These are phyloP conservation scores for Melieria omissa DNA, from an alignment of 2,888 invertebrate species.

Conservation along the genomic window DNA sequence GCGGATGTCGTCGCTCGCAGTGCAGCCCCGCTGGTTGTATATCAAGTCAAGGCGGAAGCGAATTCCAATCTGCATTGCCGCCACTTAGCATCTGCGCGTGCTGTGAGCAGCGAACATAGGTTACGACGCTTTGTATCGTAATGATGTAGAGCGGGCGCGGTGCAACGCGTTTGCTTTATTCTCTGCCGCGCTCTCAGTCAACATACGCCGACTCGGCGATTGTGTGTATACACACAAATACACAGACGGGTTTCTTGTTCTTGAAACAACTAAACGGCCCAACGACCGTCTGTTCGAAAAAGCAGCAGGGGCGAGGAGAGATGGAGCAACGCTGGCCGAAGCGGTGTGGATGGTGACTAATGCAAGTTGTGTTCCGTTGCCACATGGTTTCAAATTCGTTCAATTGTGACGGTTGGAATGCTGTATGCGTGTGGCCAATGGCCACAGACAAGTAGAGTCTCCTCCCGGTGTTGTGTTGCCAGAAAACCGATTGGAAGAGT, in stretches of 20 bases:
- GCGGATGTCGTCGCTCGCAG: too few relatives aligned
- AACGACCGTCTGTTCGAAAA: background rate
- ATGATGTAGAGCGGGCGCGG: background rate
- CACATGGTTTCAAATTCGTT: conserved; percentile 28
- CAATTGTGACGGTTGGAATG: background rate
- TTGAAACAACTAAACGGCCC: background rate
- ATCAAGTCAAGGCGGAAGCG: conserved; percentile 32
- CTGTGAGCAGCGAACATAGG: too few relatives aligned
- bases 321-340: too few relatives aligned
- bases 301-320: too few relatives aligned
- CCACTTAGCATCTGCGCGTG: too few relatives aligned
- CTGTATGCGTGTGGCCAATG: too few relatives aligned
- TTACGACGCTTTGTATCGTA: too few relatives aligned
- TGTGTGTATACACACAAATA: too few relatives aligned
- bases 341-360: conserved; percentile 32
- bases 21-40: background rate
- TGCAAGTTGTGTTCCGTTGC: conserved; percentile 31
- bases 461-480: too few relatives aligned
- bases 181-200: conserved; percentile 2
- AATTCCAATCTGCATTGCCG: conserved; percentile 9
- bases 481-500: too few relatives aligned
- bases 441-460: too few relatives aligned
- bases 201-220: conserved; percentile 5
- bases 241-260: background rate
- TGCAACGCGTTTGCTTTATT: background rate